These are phyloP conservation scores for Blastomussa wellsi DNA, from an alignment of 92 coral and sea anemone species.

Conservation along the genomic window DNA sequence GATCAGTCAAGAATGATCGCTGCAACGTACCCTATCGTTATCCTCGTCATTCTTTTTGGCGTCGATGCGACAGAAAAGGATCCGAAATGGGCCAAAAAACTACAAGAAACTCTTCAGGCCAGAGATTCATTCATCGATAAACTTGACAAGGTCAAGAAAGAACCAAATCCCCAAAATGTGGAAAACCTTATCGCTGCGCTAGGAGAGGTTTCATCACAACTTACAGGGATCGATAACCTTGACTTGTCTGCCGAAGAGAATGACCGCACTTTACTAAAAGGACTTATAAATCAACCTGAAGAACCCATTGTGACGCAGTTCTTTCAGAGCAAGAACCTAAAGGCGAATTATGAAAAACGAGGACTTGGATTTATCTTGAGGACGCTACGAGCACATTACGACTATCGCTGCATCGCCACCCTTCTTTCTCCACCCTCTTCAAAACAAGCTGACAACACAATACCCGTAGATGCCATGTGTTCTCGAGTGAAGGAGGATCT, in stretches of 20 bases:
- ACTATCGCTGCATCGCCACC: conserved; percentile 38
- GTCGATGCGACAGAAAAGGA: conserved; percentile 4
- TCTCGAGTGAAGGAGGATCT: conserved; percentile 36
- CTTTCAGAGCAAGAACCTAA: conserved; percentile 35
- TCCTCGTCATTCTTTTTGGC: not conserved
- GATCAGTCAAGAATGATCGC: conserved; percentile 2
- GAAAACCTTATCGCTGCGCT: conserved; percentile 1
- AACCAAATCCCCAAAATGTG: not conserved
- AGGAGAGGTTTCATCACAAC: not conserved
- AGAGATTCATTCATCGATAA: conserved; percentile 23
- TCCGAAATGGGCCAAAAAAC: conserved; percentile 36
- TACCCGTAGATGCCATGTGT: conserved; percentile 48
- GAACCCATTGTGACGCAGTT: conserved; percentile 37
- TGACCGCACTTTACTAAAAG: not conserved
- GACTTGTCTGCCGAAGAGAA: conserved; percentile 6
- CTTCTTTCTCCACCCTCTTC: conserved; percentile 33
- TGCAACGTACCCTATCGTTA: not conserved
- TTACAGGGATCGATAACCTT: conserved; percentile 39
- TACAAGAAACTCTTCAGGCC: conserved; percentile 27
- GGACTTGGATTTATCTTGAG: conserved; percentile 44
- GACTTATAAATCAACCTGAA: conserved; percentile 16
- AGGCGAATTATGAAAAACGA: conserved; percentile 26
- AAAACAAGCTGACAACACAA: not conserved
- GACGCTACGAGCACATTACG: conserved; percentile 31
- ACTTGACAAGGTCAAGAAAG: conserved; percentile 10